Evolutionary conservation across 2,797 vertebrate species (phyloP).

Genomic region (Characodon lateralis): DNA sequence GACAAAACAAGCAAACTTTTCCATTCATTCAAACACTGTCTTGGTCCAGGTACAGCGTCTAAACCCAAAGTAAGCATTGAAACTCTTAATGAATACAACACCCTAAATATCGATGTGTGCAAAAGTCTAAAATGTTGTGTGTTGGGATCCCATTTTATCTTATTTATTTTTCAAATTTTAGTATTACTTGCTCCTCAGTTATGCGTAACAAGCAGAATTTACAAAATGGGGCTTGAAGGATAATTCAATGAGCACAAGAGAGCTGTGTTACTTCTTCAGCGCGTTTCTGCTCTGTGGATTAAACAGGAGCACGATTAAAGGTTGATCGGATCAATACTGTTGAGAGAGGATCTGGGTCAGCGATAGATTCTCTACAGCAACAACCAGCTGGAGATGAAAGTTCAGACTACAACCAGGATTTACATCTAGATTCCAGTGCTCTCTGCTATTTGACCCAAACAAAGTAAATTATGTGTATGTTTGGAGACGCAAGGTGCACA

Average conservation of each 20-base stretch:
- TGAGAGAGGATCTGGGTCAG: slow-evolving; percentile 30
- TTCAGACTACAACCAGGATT: slow-evolving; percentile 10
- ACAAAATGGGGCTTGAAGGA: too few relatives aligned
- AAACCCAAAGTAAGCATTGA: background rate
- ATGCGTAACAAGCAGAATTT: background rate
- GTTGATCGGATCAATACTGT: background rate
- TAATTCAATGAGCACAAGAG: background rate
- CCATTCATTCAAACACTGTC: background rate
- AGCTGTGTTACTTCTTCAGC: background rate
- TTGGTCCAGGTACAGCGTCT: background rate
- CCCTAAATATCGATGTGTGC: background rate
- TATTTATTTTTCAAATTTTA: background rate
- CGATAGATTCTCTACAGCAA: slow-evolving; percentile 16
- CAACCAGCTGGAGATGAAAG: slow-evolving; percentile 13
- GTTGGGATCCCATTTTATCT: background rate
- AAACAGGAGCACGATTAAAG: slow-evolving; percentile 3
- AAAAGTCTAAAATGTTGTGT: background rate
- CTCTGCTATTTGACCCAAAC: slow-evolving; percentile 20
- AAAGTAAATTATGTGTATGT: background rate
- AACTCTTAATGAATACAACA: background rate
- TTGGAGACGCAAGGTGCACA: background rate
- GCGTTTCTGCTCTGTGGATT: background rate
- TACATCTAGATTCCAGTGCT: slow-evolving; percentile 42
- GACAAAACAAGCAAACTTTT: background rate
- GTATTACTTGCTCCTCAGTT: background rate